phyloP scores from a whole-genome alignment of 2,797 vertebrate species.

The Coregonus suidteri region DNA sequence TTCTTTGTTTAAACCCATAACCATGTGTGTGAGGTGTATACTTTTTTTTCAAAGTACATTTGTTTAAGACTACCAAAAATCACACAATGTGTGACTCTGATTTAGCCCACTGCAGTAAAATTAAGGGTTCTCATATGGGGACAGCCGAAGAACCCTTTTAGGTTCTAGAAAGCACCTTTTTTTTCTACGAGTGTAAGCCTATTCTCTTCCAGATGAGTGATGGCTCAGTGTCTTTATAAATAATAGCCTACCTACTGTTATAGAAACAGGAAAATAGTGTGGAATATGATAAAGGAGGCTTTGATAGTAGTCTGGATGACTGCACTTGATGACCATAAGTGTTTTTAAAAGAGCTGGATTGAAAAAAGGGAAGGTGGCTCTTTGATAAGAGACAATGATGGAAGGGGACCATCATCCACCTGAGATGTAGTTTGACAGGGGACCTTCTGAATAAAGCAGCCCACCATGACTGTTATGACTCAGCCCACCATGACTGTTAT shows the following conservation, averaged over 20 bases:
- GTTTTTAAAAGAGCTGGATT: slow-evolving; percentile 23
- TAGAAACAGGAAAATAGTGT: background rate
- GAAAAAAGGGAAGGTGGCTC: slow-evolving; percentile 6
- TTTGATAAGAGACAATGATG: slow-evolving; percentile 1
- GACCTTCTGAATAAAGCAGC: background rate
- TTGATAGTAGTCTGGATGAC: slow-evolving; percentile 20
- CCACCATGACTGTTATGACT: background rate
- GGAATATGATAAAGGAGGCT: slow-evolving; percentile 12
- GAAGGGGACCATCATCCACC: background rate
- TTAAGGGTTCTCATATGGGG: too few species aligned
- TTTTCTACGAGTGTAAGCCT: background rate
- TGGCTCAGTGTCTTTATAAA: background rate
- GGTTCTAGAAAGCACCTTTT: too few species aligned
- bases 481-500: background rate
- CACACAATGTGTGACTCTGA: too few species aligned
- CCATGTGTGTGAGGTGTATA: too few species aligned
- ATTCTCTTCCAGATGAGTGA: background rate
- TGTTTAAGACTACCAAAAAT: too few species aligned
- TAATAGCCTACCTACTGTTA: background rate
- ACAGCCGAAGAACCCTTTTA: too few species aligned
- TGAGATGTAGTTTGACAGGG: too few species aligned
- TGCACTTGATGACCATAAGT: slow-evolving; percentile 8
- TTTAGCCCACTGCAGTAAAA: too few species aligned
- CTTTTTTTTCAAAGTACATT: too few species aligned
- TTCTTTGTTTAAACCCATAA: too few species aligned